phyloP scores from a whole-genome alignment of 2,113 vertebrate genomes.

The Clinocottus analis region DNA sequence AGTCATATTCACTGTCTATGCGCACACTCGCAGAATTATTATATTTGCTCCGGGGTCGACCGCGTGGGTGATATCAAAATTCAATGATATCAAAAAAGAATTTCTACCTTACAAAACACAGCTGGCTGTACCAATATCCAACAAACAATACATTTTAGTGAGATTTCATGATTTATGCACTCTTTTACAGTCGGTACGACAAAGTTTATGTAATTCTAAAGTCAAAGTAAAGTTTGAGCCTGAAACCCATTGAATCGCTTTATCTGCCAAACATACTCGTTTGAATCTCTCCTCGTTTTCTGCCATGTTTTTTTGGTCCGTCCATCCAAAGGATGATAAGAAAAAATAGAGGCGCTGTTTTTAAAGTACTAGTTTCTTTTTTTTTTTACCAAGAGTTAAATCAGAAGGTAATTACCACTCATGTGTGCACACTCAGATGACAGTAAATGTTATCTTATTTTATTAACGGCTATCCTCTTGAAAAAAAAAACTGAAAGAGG shows the following conservation, averaged over 20 bases:
- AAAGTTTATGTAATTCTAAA: neutral
- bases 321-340: neutral
- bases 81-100: no score
- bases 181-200: slow-evolving; percentile 11
- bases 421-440: neutral
- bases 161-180: slow-evolving; percentile 21
- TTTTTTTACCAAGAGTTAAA: neutral
- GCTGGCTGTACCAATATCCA: slow-evolving; percentile 22
- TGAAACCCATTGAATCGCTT: neutral
- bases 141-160: slow-evolving; percentile 41
- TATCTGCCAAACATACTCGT: neutral
- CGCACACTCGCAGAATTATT: slow-evolving; percentile 21
- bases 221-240: slow-evolving; percentile 19
- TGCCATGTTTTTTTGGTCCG: slow-evolving; percentile 31
- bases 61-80: slow-evolving; percentile 38
- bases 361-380: neutral
- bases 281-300: slow-evolving; percentile 6
- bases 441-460: neutral
- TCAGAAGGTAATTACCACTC: neutral
- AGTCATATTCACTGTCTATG: slow-evolving; percentile 37
- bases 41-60: slow-evolving; percentile 49
- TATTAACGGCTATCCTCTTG: slow-evolving; percentile 1
- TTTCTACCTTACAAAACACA: slow-evolving; percentile 24
- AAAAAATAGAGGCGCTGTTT: neutral
- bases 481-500: neutral